Base-by-base conservation (phyloP, 2,113 vertebrate genomes). In the Apistogramma diplotaenia region DNA sequence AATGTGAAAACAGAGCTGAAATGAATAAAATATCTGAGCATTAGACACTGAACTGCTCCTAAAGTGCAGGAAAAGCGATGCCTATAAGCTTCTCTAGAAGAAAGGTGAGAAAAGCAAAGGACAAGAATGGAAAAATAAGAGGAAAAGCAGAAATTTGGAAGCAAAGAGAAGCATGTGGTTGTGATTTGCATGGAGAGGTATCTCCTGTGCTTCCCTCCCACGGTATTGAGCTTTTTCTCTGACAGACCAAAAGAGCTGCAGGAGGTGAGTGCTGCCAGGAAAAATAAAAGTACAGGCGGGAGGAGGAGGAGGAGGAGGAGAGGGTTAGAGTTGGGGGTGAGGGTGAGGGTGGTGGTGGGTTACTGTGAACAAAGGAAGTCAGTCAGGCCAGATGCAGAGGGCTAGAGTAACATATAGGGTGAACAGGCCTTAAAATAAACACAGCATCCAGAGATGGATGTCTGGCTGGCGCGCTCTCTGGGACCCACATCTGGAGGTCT, bases 211-310 rank as follows among this genome's bases (percentile, higher is more conserved):
- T 59, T 82, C 31, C 83, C 83, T 86, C 85, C 83, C 83, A 91
- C 85, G 81, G 77, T 61, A 85, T 70, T 71, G 76, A 67, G 76
- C 78, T 70, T 62, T 85, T 74, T 54, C 80, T 53, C 56, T 83
- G 82, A 91, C 89, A 86, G 83, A 78, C 78, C 82, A 72, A 86
- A 82, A 56, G 85, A 89, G 78, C 78, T 84, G 78, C 81, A 85
- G 87, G 87, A 89, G 85, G 83, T 71, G 78, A 89, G 46, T 55
- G 3, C 65, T 87, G 89, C 89, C 89, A 91, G 85, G 85, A 86
- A 91, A 91, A 91, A 91, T 84, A 91, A 89, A 89, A 89, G 87
- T 81, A 81, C 82, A 90, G 74, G 84, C 78, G 74, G 81, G 72
- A 84, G 82, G 78, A n/a, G n/a, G 75, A 55, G 58, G 19, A 49